Evolutionary conservation across 2,113 vertebrate species (phyloP), one percentile per base, ranked within the genome.

Genomic region (Peromyscus californicus): DNA sequence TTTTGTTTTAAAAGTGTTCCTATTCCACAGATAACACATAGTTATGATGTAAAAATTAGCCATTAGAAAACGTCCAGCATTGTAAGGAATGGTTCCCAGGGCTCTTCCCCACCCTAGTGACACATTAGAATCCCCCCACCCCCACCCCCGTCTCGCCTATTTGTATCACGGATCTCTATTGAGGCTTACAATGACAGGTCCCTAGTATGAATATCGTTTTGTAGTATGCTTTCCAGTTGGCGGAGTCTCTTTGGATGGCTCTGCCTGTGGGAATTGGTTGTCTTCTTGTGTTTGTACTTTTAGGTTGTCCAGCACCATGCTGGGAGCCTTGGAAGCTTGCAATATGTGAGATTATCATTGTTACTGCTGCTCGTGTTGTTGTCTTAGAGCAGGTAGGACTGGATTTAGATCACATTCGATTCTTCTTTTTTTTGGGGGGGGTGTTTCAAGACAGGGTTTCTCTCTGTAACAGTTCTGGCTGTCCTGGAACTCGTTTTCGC

Each of bases 41-140:
- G 33, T 75, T 33, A 51, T 72, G 17, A 85, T 79, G 57, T 95
- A 82, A 67, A 96, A 89, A 74, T 74, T 65, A 92, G 88, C 39
- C 33, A 9, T 86, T 94, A 76, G 91, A 76, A 26, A 87, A 92
- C 74, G 88, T 59, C 5, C 5, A 69, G 75, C 12, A 61, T 91
- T 86, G 45, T 36, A 57, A 87, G 75, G 78, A 67, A 82, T 79
- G 29, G 26, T 75, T 80, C 39, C 15, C 51, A 0, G 19, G 36
- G 9, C 61, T 51, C 33, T 24, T 21, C 31, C 48, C 67, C 19
- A 54, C 4, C 42, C 45, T 42, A 51, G 63, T 70, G 48, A 61
- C 12, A 48, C 65, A 36, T 86, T 59, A 83, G 83, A 93, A 59
- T 74, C 45, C 65, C 45, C 82, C 16, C 29, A 36, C 36, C n/a